phyloP scores from a whole-genome alignment of 2,113 vertebrate genomes.

The Stigmatopora nigra region DNA sequence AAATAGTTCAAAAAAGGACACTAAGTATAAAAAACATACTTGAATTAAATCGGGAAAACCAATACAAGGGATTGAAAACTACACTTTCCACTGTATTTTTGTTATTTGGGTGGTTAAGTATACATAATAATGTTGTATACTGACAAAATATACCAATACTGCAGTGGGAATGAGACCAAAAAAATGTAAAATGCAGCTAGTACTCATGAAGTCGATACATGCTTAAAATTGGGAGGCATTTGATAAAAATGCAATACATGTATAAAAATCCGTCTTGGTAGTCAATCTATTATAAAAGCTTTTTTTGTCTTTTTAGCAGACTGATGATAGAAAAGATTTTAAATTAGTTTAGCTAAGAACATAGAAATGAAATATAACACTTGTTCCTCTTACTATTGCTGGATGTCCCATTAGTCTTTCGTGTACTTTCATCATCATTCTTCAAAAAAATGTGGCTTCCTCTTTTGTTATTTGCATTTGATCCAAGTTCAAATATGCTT shows the following conservation, averaged over 20 bases:
- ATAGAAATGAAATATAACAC: not conserved
- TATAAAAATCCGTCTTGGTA: not conserved
- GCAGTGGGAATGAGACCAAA: not conserved
- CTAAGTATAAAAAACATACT: not conserved
- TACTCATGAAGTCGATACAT: not conserved
- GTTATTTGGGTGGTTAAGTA: too few relatives aligned
- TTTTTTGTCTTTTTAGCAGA: not conserved
- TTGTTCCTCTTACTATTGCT: conserved; percentile 2
- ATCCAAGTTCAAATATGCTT: conserved; percentile 9
- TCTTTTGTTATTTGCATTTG: conserved; percentile 11
- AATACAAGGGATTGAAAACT: too few relatives aligned
- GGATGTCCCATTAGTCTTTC: conserved; percentile 9
- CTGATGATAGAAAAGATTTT: not conserved
- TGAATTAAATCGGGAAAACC: too few relatives aligned
- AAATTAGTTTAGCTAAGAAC: not conserved
- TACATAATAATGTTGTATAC: not conserved
- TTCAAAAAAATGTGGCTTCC: conserved; percentile 3
- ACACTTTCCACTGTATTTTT: too few relatives aligned
- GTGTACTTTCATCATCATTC: not conserved
- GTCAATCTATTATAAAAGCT: not conserved
- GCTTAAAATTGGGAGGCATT: not conserved
- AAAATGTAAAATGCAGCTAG: not conserved
- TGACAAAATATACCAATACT: not conserved
- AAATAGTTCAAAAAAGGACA: not conserved
- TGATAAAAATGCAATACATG: not conserved